Base-by-base conservation (phyloP, 2,113 vertebrate genomes). In the Forbesichthys agassizii region DNA sequence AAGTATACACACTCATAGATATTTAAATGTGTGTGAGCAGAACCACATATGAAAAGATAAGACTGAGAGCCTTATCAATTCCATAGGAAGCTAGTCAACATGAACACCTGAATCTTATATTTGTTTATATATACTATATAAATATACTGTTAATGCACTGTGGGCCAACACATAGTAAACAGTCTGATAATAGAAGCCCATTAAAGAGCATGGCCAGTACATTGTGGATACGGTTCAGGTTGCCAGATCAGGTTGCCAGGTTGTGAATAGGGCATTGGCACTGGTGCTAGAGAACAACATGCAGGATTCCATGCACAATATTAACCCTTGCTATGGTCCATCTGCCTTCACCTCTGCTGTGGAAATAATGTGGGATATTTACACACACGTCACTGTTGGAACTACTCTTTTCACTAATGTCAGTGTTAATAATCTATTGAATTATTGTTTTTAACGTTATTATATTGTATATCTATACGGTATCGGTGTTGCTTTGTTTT, bases 361-460 rank as follows among this genome's bases (percentile, higher is more conserved):
- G 56, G 66, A 61, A 52, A 49, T 53, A 55, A 79, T 68, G 57
- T 78, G 62, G 78, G 67, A 52, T 53, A 73, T 18, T 71, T 27
- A 27, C 27, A 27, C 27, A 27, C 27, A 3, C 27, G 27, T 81
- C 77, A 84, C 74, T 77, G 83, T 83, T 78, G 42, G 80, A 68
- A 5, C 61, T 81, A 49, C 66, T 68, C 63, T 56, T 74, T 65
- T 86, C 66, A 73, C 52, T 69, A 74, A 77, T 78, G 78, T 72
- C 74, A 77, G 78, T 80, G 87, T 79, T 86, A 9, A 33, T 59
- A 78, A 81, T 68, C 64, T 69, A n/a, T 63, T 64, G 66, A 66
- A n/a, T 64, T 70, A 53, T 82, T 82, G 64, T 87, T 90, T 85
- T 69, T 74, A 78, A 86, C 72, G 33, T 74, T 84, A 77, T 42